Conservation (phyloP, 2,113 vertebrate species). For the Misgurnus anguillicaudatus region DNA sequence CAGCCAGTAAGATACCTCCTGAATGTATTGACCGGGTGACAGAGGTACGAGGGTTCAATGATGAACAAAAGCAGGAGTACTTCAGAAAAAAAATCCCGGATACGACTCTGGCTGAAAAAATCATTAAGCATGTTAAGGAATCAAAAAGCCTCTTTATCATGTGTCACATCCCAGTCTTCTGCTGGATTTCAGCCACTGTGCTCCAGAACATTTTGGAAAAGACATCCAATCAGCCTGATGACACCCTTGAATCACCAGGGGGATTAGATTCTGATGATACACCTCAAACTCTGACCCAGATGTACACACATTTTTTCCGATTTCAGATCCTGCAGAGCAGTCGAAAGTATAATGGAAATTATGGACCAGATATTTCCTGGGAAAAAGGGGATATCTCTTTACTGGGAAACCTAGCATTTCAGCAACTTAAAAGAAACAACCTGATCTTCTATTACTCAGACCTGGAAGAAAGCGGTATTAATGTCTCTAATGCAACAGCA, state of each 20-base stretch:
- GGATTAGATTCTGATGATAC: conserved; percentile 2
- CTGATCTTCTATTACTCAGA: conserved; percentile 34
- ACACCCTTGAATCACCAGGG: background rate
- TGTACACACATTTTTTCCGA: conserved; percentile 36
- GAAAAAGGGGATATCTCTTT: conserved; percentile 16
- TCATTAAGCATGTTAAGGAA: conserved; percentile 14
- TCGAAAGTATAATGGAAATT: conserved; percentile 17
- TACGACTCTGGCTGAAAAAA: background rate
- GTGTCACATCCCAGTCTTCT: conserved; percentile 33
- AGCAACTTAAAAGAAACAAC: conserved; percentile 35
- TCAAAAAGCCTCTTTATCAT: conserved; percentile 36
- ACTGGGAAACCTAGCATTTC: conserved; percentile 29
- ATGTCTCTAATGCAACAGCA: background rate
- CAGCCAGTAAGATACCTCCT: conserved; percentile 38
- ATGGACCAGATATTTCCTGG: conserved; percentile 13
- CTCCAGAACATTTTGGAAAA: conserved; percentile 3
- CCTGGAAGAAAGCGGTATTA: conserved; percentile 17
- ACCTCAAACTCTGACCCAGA: conserved; percentile 39
- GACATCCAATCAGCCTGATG: background rate
- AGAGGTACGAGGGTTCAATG: conserved; percentile 32
- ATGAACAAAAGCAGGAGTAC: conserved; percentile 3
- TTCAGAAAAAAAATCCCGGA: conserved; percentile 27
- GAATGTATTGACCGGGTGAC: conserved; percentile 31
- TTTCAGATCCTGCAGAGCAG: conserved; percentile 38
- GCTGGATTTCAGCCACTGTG: conserved; percentile 33